Percentiles rank a stretch among this genome's conserved stretches.
Conservation (phyloP, 1,140 invertebrate species). For the Trachymyrmex septentrionalis region DNA sequence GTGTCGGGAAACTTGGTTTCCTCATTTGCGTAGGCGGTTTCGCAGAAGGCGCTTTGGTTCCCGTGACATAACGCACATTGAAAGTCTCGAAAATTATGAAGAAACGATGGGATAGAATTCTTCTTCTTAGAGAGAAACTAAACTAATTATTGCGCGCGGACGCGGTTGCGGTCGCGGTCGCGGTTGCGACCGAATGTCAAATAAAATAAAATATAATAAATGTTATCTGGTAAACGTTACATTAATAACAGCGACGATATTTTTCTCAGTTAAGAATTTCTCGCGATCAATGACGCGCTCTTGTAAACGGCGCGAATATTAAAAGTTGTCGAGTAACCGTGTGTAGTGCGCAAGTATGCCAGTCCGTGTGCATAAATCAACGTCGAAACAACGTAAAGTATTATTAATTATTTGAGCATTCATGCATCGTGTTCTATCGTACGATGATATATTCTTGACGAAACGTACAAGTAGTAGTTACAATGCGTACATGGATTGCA, state of each 20-base stretch:
- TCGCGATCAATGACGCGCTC: constrained; percentile 20
- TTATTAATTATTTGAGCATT: constrained; percentile 60
- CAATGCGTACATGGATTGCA: not conserved
- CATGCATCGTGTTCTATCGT: constrained; percentile 27
- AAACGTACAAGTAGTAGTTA: constrained; percentile 12
- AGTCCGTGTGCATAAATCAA: constrained; percentile 46
- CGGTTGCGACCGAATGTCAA: not conserved
- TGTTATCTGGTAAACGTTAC: not conserved
- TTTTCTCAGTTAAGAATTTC: constrained; percentile 9
- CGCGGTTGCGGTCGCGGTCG: too few relatives aligned
- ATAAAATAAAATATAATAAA: not conserved
- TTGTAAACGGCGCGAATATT: constrained; percentile 33
- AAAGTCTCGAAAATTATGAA: not conserved
- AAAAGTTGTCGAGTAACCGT: constrained; percentile 45
- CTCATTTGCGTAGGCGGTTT: constrained; percentile 10
- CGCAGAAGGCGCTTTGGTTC: not conserved
- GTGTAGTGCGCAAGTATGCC: constrained; percentile 15
- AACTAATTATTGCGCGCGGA: not conserved
- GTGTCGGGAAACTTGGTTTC: constrained; percentile 32
- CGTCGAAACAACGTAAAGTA: constrained; percentile 45
- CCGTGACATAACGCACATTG: not conserved
- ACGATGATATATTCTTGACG: constrained; percentile 49
- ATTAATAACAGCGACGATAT: not conserved
- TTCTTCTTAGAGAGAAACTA: not conserved
- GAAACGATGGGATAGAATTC: not conserved